phyloP scores from a whole-genome alignment of 2,888 invertebrate genomes.

The Girardia tigrina region DNA sequence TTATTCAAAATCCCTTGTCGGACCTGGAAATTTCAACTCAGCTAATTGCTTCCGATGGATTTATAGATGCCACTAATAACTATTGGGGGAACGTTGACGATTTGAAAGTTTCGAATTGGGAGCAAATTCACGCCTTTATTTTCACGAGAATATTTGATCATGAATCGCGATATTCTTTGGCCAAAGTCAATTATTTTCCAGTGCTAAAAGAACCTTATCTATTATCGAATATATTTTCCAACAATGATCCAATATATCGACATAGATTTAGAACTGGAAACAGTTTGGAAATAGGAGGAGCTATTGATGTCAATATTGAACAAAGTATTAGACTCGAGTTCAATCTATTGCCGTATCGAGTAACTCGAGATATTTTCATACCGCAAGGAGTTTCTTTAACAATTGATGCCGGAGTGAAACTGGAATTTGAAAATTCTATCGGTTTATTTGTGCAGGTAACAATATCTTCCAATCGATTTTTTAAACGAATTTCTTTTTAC shows the following conservation, averaged over 20 bases:
- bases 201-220: constrained; percentile 76
- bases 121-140: constrained; percentile 33
- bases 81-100: constrained; percentile 61
- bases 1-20: constrained; percentile 74
- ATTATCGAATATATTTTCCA: constrained; percentile 67
- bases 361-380: constrained; percentile 35
- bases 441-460: background rate
- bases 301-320: background rate
- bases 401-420: constrained; percentile 33
- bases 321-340: background rate
- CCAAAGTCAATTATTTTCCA: constrained; percentile 76
- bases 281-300: background rate
- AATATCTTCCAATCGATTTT: too few relatives aligned
- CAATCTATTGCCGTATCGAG: constrained; percentile 37
- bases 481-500: too few relatives aligned
- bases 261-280: background rate
- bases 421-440: constrained; percentile 16
- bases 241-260: constrained; percentile 56
- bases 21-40: constrained; percentile 88
- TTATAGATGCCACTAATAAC: constrained; percentile 81
- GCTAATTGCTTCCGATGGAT: constrained; percentile 76
- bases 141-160: constrained; percentile 54
- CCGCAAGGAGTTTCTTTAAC: constrained; percentile 27
- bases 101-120: constrained; percentile 30
- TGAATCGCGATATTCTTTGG: constrained; percentile 82